Base-by-base conservation (phyloP, 2,113 vertebrate species). In the Hippocampus mohnikei region DNA sequence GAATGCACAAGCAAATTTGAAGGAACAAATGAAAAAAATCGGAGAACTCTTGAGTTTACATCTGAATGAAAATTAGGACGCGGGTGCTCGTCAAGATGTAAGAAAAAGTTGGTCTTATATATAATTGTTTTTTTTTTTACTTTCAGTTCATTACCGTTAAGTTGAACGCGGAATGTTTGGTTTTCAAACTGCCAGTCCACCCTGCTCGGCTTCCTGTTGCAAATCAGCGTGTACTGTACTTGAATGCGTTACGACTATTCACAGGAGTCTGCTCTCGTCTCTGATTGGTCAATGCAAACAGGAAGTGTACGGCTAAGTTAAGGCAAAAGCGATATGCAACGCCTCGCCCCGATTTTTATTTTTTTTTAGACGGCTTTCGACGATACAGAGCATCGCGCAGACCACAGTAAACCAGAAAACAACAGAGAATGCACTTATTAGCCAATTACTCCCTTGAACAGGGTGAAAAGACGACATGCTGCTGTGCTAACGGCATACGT, bases 1-100 rank as follows among this genome's bases (percentile, higher is more conserved):
- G 72, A 59, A 79, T 70, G 74, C 67, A 59, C 53, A 55, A 66
- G 70, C 74, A 75, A 74, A 71, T 25, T 72, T 79, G 75, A 29
- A 60, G 72, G 78, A 81, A 63, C 77, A 62, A 62, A 40, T 6
- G 18, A 40, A 62, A 40, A 41, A 13, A 72, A 63, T 76, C 70
- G 77, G 74, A 67, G 73, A 79, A 55, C 21, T 23, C 62, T 13
- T 44, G 42, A 44, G 12, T 44, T 44, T 11, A 37, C 20, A 21
- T 16, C 60, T 62, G 33, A 62, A 13, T 41, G 40, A 23, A n/a
- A 63, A 41, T 21, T 21, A 13, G 2, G n/a, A 41, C 10, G 41
- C 23, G 20, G 61, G 3, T 20, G 61, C 61, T 42, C 37, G 2
- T n/a, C 5, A 33, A 27, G 6, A 33, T 2, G 5, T 4, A 61